Conservation (phyloP, 1,140 invertebrate genomes). For the Drosophila mauritiana region DNA sequence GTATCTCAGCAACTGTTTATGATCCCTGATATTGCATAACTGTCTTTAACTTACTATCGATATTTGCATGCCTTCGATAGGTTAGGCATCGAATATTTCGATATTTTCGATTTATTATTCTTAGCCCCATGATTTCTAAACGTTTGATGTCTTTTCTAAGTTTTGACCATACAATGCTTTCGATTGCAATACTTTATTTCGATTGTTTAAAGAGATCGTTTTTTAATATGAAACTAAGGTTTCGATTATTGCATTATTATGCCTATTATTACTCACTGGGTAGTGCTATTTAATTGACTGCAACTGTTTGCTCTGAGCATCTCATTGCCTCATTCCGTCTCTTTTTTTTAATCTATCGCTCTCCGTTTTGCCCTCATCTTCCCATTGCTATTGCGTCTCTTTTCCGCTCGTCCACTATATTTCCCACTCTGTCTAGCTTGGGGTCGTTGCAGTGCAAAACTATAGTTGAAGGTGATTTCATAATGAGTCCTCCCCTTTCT, state of each 20-base stretch:
- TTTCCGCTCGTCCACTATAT: neutral
- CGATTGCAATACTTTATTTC: neutral
- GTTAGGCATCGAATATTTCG: neutral
- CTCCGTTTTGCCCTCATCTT: neutral
- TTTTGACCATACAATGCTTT: too few species aligned
- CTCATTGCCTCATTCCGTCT: neutral
- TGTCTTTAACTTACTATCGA: neutral
- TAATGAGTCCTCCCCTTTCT: conserved; percentile 57
- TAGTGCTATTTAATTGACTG: neutral
- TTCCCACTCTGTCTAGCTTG: conserved; percentile 26
- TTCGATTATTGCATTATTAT: too few species aligned
- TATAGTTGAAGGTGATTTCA: conserved; percentile 82
- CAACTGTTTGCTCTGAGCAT: conserved; percentile 1
- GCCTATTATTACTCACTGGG: too few species aligned
- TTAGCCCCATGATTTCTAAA: neutral
- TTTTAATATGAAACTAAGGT: neutral
- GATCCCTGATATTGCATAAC: too few species aligned
- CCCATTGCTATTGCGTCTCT: neutral
- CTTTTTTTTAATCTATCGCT: neutral
- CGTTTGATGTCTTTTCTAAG: accelerated
- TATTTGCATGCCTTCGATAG: neutral
- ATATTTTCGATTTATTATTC: neutral
- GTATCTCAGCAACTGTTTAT: too few species aligned
- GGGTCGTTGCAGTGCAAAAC: conserved; percentile 72
- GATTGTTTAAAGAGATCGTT: neutral